A percentile compares a stretch with the other conserved stretches of the same genome.
phyloP scores from a whole-genome alignment of 2,113 vertebrate species.

The Osmerus mordax region DNA sequence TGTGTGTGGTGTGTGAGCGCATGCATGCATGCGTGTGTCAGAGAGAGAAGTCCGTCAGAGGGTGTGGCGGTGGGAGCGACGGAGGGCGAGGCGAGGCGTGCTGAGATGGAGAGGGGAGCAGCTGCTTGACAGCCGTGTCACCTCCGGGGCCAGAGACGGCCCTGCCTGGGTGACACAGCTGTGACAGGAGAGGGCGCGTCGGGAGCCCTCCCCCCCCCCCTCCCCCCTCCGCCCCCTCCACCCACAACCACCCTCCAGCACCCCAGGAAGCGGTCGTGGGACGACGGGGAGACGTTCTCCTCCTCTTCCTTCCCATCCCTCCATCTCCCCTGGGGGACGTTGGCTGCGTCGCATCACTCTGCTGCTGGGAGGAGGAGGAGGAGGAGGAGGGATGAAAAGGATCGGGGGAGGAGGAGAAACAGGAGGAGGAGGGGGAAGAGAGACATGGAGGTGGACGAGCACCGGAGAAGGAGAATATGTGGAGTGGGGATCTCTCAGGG shows the following conservation, averaged over 20 bases:
- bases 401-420: background rate
- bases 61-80: background rate
- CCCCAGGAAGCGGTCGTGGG: background rate
- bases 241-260: background rate
- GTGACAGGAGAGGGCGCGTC: conserved; percentile 29
- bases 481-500: no score
- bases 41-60: conserved; percentile 2
- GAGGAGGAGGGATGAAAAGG: background rate
- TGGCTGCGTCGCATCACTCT: no score
- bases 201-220: background rate
- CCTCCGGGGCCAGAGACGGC: conserved; percentile 23
- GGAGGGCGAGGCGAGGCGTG: conserved; percentile 19
- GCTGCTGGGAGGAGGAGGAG: background rate
- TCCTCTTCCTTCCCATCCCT: background rate
- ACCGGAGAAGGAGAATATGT: no score
- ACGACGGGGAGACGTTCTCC: background rate
- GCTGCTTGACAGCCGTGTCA: conserved; percentile 16
- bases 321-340: background rate
- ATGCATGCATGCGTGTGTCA: background rate
- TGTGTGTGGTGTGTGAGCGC: background rate
- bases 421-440: background rate
- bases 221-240: no score
- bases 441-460: background rate
- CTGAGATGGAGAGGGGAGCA: background rate
- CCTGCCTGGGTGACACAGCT: conserved; percentile 26